These are phyloP conservation scores for Lepus europaeus DNA, from an alignment of 2,113 vertebrate species.

Conservation along the genomic window DNA sequence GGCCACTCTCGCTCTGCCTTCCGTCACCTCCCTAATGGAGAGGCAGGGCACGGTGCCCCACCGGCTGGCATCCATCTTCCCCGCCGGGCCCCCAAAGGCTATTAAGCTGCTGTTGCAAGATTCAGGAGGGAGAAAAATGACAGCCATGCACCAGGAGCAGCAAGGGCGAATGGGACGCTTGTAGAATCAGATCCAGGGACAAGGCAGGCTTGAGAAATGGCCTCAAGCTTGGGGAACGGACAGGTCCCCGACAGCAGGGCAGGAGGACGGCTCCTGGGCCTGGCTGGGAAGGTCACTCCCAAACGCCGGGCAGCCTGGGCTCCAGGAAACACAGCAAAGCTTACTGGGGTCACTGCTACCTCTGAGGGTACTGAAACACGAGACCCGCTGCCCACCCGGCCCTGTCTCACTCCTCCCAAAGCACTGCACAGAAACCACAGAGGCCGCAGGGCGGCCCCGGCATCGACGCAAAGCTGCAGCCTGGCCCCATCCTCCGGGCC, in stretches of 20 bases:
- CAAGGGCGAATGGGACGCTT: conserved; percentile 60
- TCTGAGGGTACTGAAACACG: background rate
- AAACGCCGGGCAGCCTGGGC: background rate
- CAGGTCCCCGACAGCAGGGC: background rate
- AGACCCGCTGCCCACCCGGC: accelerated
- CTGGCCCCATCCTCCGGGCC: background rate
- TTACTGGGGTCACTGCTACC: background rate
- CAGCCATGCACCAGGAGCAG: background rate
- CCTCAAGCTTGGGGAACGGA: background rate
- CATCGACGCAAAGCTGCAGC: background rate
- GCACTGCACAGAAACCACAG: background rate
- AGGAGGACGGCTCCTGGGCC: background rate
- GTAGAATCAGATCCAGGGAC: background rate
- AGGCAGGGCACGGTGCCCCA: conserved; percentile 44
- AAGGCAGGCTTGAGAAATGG: conserved; percentile 48
- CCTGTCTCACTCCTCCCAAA: background rate
- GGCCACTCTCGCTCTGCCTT: conserved; percentile 46
- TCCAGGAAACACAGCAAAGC: background rate
- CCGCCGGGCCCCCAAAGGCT: background rate
- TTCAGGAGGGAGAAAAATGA: conserved; percentile 61
- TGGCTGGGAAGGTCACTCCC: background rate
- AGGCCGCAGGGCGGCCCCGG: background rate
- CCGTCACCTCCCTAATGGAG: conserved; percentile 45
- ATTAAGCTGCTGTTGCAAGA: conserved; percentile 67
- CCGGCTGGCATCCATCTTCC: conserved; percentile 65